These are phyloP conservation scores for Nanger granti DNA, from an alignment of 2,113 vertebrate species.

Conservation along the genomic window DNA sequence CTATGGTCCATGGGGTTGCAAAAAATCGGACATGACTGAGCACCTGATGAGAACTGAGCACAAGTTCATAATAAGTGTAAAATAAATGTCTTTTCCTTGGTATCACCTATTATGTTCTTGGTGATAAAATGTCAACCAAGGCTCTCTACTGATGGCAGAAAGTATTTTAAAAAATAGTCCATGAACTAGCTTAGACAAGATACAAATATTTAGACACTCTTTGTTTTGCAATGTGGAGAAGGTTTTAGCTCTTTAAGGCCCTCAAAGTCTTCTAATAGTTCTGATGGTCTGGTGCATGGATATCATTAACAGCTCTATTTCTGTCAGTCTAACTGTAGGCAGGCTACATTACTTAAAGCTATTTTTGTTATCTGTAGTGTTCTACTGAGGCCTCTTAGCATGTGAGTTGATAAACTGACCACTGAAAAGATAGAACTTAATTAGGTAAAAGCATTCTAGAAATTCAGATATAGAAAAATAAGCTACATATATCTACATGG, in stretches of 20 bases:
- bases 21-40: fast-evolving
- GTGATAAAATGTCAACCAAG: neutral
- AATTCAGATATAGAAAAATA: neutral
- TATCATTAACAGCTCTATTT: neutral
- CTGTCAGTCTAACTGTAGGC: neutral
- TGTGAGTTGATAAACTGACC: neutral
- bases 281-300: neutral
- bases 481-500: neutral
- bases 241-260: neutral
- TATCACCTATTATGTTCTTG: neutral
- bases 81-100: neutral
- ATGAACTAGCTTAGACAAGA: neutral
- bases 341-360: neutral
- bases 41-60: neutral
- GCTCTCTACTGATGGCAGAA: neutral
- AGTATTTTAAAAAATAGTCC: neutral
- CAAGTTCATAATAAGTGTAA: neutral
- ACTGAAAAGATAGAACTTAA: neutral
- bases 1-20: neutral
- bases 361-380: neutral
- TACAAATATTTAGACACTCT: neutral
- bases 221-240: neutral
- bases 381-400: neutral
- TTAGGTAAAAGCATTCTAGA: neutral
- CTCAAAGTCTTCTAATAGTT: neutral